A percentile compares a stretch with the other conserved stretches of the same genome.
phyloP scores from a whole-genome alignment of 2,113 vertebrate genomes.

The Plecotus auritus region DNA sequence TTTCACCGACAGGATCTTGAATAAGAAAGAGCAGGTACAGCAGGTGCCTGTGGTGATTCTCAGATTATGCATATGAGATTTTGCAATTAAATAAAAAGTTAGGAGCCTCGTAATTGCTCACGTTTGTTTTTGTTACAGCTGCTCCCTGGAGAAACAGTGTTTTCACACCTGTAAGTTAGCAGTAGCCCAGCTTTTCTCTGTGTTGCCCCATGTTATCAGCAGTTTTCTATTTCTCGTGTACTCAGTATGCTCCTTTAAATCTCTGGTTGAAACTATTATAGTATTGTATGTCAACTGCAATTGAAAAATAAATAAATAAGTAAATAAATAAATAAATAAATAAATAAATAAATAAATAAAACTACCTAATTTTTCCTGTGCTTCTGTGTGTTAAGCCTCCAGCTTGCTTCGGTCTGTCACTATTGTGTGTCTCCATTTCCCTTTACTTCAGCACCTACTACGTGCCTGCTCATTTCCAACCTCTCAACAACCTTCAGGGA shows the following conservation, averaged over 20 bases:
- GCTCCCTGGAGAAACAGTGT: slow-evolving; percentile 19
- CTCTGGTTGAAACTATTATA: neutral
- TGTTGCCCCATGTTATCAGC: neutral
- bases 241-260: slow-evolving; percentile 16
- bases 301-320: neutral
- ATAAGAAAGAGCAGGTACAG: neutral
- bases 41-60: neutral
- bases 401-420: neutral
- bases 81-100: slow-evolving; percentile 57
- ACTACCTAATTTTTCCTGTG: neutral
- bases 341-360: neutral
- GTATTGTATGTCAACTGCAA: neutral
- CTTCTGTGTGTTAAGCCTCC: neutral
- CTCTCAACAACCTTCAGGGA: neutral
- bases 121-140: slow-evolving; percentile 38
- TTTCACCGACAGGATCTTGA: neutral
- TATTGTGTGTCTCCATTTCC: neutral
- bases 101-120: slow-evolving; percentile 36
- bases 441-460: neutral
- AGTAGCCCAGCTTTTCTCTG: neutral
- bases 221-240: neutral
- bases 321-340: neutral
- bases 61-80: slow-evolving; percentile 2
- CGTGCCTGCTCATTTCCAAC: neutral
- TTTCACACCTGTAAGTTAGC: slow-evolving; percentile 49